Evolutionary conservation across 2,113 vertebrate genomes (phyloP).

Genomic region (Procavia capensis): DNA sequence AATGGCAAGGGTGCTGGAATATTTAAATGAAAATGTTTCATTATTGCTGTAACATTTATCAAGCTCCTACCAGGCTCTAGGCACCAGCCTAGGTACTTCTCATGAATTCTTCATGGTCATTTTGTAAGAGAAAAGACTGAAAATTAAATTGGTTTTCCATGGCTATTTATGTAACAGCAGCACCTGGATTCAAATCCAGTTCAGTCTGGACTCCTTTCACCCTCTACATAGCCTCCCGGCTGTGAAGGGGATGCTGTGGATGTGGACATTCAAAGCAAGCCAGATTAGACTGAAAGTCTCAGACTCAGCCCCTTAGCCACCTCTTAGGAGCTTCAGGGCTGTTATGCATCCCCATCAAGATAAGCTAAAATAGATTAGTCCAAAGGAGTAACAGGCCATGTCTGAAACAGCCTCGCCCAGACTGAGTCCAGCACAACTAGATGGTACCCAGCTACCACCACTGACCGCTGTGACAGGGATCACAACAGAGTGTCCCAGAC

Average conservation of each 20-base stretch:
- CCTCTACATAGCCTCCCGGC: not conserved
- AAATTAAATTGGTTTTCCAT: not conserved
- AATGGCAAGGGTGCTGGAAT: not conserved
- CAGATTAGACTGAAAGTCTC: not conserved
- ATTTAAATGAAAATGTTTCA: not conserved
- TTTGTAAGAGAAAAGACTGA: not conserved
- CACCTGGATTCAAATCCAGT: not conserved
- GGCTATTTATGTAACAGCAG: not conserved
- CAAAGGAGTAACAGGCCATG: too few relatives aligned
- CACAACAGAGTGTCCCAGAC: too few relatives aligned
- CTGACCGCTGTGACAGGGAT: too few relatives aligned
- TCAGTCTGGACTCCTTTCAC: not conserved
- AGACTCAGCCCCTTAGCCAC: not conserved
- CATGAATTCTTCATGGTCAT: not conserved
- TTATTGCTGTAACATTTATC: not conserved
- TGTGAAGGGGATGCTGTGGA: not conserved
- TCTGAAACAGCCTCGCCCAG: too few relatives aligned
- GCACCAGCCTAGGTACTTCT: not conserved
- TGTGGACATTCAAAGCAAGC: too few relatives aligned
- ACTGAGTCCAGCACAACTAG: too few relatives aligned
- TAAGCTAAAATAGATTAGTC: too few relatives aligned
- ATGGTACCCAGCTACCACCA: too few relatives aligned
- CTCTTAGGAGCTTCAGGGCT: not conserved
- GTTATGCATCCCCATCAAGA: not conserved
- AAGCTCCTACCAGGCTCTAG: not conserved